Evolutionary conservation across 2,113 vertebrate species (phyloP), one percentile per base, ranked within the genome.

Genomic region (Microcebus griseorufus): DNA sequence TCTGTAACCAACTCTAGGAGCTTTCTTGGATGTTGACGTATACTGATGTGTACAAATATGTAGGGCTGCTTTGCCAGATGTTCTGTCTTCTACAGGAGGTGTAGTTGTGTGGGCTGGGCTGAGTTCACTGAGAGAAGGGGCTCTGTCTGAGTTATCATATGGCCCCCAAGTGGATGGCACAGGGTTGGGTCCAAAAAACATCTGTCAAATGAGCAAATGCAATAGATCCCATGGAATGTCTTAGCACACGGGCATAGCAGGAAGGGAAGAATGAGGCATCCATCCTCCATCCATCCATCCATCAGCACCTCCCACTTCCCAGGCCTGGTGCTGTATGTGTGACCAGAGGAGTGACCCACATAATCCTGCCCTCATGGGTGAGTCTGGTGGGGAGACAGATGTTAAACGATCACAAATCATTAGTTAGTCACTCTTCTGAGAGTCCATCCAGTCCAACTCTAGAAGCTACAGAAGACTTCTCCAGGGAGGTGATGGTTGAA

Each of bases 51-150:
- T 10, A 37, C 17, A 82, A 27, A 42, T 16, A 23, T 0, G 10
- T 0, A 25, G 51, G 8, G 29, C 12, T 23, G 10, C 55, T 76
- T 3, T 25, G 42, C 5, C 12, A 8, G 5, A 16, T 32, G 0
- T 8, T 67, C 6, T 13, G 8, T 22, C 51, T 37, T 62, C 23
- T 60, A 37, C 9, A 39, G 27, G 34, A 69, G 51, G 42, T 1
- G 3, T 3, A 20, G 39, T 16, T 1, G 55, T 60, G 34, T 12
- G 45, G 42, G 45, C 17, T 8, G 34, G 20, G 22, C 32, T 60
- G 60, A 88, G 42, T 14, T 76, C 64, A 27, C 7, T 8, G 34
- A 67, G 8, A 64, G 0, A 27, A 39, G 37, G 72, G 65, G 37
- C 32, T 55, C n/a, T 42, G 55, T 64, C 75, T 89, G 69, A 87